Evolutionary conservation across 2,113 vertebrate genomes (phyloP), one percentile per base, ranked within the genome.

Genomic region (Psettodes erumei): DNA sequence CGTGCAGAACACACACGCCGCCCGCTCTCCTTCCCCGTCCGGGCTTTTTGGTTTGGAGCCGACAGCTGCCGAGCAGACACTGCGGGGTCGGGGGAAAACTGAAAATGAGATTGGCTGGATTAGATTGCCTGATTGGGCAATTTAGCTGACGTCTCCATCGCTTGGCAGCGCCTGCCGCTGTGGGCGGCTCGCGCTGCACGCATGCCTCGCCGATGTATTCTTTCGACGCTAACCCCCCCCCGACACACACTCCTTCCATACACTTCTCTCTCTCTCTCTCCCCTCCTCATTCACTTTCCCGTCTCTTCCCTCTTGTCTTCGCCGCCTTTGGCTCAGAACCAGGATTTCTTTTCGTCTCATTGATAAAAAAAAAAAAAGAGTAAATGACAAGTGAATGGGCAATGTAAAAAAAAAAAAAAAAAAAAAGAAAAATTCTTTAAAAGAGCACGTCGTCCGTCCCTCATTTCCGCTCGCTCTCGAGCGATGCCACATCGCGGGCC

Each of bases 41-140:
- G 15, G 60, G 53, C 16, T 6, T 60, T 28, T 74, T 82, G 67
- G 75, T 84, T 74, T 0, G 1, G 66, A n/a, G 63, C 79, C 27
- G 10, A 70, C 90, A 89, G 90, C 86, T 91, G 88, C 60, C 64
- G 18, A 73, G 54, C 80, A 71, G 82, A 90, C 71, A 84, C 10
- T 1, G 40, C 3, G 21, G 38, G 12, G 38, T 25, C 4, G 37
- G 35, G 13, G 6, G 2, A n/a, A 85, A 79, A 81, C 77, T 74
- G 85, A 78, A 92, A 89, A 88, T 88, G 76, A 88, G 80, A 90
- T 87, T 79, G 90, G 84, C 81, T 71, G 86, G 91, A 92, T 92
- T 91, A 92, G 81, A 93, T 92, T 77, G 86, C 82, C 80, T 91
- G 90, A 90, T 93, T 91, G 86, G 85, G 86, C 90, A 89, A 91